Base-by-base conservation (phyloP, 2,797 vertebrate genomes). In the Garrulus glandarius region DNA sequence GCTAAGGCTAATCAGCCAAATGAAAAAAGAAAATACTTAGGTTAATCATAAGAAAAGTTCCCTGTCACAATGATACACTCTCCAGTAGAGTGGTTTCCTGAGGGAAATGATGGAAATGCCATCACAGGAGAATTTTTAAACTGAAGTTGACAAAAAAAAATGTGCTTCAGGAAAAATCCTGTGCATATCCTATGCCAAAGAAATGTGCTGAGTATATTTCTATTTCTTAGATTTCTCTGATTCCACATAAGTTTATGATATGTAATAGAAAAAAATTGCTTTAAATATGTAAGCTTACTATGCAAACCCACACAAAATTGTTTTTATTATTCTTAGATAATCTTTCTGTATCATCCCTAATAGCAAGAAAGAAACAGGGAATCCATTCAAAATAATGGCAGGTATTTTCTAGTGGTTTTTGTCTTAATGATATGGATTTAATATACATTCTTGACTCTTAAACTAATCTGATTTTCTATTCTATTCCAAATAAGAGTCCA, bases 101-200 rank as follows among this genome's bases (percentile, higher is more conserved):
- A 84, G 77, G 87, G 65, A 84, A 86, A 69, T 87, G 52, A 79
- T 74, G n/a, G 53, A 87, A 92, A 87, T 82, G 39, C 17, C 63
- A 36, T 93, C 70, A 84, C 37, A 92, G 57, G n/a, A 30, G 34
- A 67, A 30, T 67, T 82, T 86, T 82, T 74, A 83, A 84, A 95
- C 20, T 74, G n/a, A 74, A 67, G 27, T 71, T 89, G 86, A 96
- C 93, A 80, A 85, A 95, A 72, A 81, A 55, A 91, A 83, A 24
- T 4, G 20, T 68, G 64, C 91, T 93, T 64, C 71, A 83, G 92
- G 75, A 97, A 87, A 93, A 92, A 60, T 67, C 17, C 34, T 57
- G 15, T 43, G 14, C 23, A 6, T 26, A 61, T 56, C 27, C 10
- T 77, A 70, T 50, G 64, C 68, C 86, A 85, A 85, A 93, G 50